phyloP scores from a whole-genome alignment of 2,113 vertebrate species.

The Aviceda subcristata region DNA sequence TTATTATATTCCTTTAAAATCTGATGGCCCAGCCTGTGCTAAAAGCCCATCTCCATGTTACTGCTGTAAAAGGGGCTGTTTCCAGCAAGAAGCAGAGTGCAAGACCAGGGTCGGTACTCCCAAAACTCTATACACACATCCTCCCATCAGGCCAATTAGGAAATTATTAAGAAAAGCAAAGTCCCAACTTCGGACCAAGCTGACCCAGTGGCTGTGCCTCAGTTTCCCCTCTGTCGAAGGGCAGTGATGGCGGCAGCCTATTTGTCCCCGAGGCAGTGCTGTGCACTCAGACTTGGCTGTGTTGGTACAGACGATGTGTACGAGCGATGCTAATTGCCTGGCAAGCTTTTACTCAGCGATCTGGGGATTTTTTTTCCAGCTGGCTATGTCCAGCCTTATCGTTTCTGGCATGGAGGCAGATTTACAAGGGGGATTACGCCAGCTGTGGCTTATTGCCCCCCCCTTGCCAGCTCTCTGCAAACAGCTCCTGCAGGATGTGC shows the following conservation, averaged over 20 bases:
- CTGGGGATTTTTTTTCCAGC: not conserved
- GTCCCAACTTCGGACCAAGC: not conserved
- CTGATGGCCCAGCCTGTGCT: not conserved
- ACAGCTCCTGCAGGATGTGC: not conserved
- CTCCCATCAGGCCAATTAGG: not conserved
- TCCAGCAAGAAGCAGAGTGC: not conserved
- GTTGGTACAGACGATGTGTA: fast-evolving
- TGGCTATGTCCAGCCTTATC: not conserved
- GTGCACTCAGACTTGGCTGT: not conserved
- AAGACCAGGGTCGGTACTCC: not conserved
- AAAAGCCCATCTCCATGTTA: not conserved
- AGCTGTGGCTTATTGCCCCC: not conserved
- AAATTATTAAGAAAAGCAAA: not conserved
- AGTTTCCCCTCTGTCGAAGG: not conserved
- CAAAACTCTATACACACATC: not conserved
- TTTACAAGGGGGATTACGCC: not conserved
- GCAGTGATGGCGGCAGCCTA: not conserved
- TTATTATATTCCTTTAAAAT: not conserved
- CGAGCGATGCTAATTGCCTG: not conserved
- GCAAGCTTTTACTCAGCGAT: not conserved
- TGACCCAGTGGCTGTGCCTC: not conserved
- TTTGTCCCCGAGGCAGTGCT: not conserved
- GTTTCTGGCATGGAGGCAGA: not conserved
- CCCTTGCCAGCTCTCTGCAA: not conserved
- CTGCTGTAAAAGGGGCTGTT: not conserved